phyloP scores from a whole-genome alignment of 2,797 vertebrate species.

The Rhynchotus rufescens region DNA sequence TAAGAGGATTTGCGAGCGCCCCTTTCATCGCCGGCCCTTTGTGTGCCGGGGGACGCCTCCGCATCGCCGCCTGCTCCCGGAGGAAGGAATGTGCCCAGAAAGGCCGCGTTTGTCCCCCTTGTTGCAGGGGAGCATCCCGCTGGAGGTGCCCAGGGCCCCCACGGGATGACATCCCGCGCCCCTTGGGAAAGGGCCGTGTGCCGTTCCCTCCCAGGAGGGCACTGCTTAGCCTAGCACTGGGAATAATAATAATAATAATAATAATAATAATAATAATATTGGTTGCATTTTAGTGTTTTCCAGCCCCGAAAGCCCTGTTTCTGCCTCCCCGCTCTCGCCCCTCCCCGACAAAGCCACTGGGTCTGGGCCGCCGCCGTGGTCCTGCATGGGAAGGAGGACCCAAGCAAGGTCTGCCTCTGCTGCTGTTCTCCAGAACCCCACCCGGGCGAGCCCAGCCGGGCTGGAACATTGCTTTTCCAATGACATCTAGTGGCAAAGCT shows the following conservation, averaged over 20 bases:
- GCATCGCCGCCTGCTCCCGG: conserved; percentile 54
- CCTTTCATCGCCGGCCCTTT: conserved; percentile 69
- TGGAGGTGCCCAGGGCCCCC: conserved; percentile 48
- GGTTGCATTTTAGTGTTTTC: too few species aligned
- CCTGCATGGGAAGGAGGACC: not conserved
- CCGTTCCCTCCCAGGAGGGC: conserved; percentile 61
- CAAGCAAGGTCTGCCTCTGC: too few species aligned
- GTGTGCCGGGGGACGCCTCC: conserved; percentile 61
- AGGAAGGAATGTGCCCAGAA: conserved; percentile 69
- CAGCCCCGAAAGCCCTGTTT: too few species aligned
- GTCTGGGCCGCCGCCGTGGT: not conserved
- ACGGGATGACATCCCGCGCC: conserved; percentile 13
- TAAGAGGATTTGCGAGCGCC: conserved; percentile 76
- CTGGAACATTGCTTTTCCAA: conserved; percentile 9
- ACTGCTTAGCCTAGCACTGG: conserved; percentile 44
- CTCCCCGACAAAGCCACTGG: too few species aligned
- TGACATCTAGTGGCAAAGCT: conserved; percentile 66
- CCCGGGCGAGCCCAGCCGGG: fast-evolving
- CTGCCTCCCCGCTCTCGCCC: too few species aligned
- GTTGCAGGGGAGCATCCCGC: conserved; percentile 55
- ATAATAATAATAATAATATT: too few species aligned
- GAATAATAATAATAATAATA: not conserved
- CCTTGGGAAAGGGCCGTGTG: conserved; percentile 46
- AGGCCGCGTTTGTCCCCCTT: conserved; percentile 60
- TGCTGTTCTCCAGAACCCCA: not conserved